These are phyloP conservation scores for Paramacrobiotus metropolitanus DNA, from an alignment of 1,140 invertebrate species.

Conservation along the genomic window DNA sequence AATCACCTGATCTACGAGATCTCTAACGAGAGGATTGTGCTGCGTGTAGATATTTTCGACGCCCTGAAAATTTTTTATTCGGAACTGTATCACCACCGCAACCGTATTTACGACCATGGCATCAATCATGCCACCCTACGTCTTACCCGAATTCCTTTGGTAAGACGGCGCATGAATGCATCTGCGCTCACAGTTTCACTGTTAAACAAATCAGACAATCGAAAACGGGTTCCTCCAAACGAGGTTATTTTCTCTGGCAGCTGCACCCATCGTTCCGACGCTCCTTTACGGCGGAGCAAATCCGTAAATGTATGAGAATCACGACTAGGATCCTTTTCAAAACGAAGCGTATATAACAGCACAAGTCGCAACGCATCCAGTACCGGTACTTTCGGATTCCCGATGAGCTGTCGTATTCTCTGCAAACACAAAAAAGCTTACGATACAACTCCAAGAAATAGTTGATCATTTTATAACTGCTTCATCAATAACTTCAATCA, in stretches of 20 bases:
- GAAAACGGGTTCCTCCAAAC: neutral
- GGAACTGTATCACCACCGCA: too few species aligned
- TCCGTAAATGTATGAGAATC: conserved; percentile 28
- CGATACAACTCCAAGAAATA: conserved; percentile 8
- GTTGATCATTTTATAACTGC: neutral
- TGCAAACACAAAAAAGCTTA: conserved; percentile 20
- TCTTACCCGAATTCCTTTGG: conserved; percentile 1
- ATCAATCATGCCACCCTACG: neutral
- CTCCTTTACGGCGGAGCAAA: conserved; percentile 11
- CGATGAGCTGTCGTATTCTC: conserved; percentile 43
- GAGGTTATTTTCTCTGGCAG: neutral
- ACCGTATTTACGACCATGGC: neutral
- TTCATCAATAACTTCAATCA: neutral
- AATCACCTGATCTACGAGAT: conserved; percentile 62
- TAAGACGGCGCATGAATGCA: neutral
- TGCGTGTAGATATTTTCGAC: conserved; percentile 95
- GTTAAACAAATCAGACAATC: neutral
- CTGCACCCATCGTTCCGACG: conserved; percentile 9
- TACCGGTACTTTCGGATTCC: conserved; percentile 41
- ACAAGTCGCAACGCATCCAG: conserved; percentile 64
- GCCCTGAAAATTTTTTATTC: conserved; percentile 54
- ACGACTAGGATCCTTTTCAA: conserved; percentile 65
- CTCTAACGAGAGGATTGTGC: conserved; percentile 60
- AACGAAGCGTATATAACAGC: conserved; percentile 72
- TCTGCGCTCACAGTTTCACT: neutral